A percentile compares a stretch with the other conserved stretches of the same genome.
Conservation (phyloP, 1,140 invertebrate species). For the Drosophila lowei region DNA sequence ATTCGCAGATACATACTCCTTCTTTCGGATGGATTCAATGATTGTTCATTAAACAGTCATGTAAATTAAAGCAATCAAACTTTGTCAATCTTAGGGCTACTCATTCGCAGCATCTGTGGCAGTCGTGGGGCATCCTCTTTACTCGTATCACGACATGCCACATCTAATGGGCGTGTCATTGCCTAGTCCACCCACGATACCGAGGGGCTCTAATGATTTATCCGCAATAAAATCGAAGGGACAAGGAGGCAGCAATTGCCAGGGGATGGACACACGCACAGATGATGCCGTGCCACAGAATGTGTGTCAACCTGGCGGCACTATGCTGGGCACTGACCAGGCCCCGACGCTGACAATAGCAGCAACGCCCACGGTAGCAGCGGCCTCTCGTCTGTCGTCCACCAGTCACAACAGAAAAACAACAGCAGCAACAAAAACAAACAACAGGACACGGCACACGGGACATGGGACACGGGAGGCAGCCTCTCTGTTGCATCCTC, state of each 20-base stretch:
- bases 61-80: too few species aligned
- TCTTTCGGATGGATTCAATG: too few species aligned
- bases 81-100: neutral
- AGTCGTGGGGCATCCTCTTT: too few species aligned
- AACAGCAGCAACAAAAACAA: slow-evolving; percentile 37
- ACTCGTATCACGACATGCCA: too few species aligned
- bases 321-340: slow-evolving; percentile 15
- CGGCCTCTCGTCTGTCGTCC: slow-evolving; percentile 27
- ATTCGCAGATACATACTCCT: too few species aligned
- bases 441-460: neutral
- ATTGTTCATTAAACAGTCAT: too few species aligned
- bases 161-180: slow-evolving; percentile 39
- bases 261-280: slow-evolving; percentile 32
- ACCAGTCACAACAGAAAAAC: slow-evolving; percentile 50
- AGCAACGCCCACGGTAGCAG: slow-evolving; percentile 38
- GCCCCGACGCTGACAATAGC: slow-evolving; percentile 37
- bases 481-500: neutral
- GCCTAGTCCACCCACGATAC: slow-evolving; percentile 22
- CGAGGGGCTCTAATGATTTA: slow-evolving; percentile 56
- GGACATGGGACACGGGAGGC: too few species aligned
- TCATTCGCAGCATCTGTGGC: neutral
- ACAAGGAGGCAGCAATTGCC: slow-evolving; percentile 25
- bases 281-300: slow-evolving; percentile 14
- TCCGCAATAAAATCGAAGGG: slow-evolving; percentile 63
- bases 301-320: slow-evolving; percentile 6